Evolutionary conservation across 2,888 invertebrate species (phyloP).

Genomic region (Bursaphelenchus okinawaensis): DNA sequence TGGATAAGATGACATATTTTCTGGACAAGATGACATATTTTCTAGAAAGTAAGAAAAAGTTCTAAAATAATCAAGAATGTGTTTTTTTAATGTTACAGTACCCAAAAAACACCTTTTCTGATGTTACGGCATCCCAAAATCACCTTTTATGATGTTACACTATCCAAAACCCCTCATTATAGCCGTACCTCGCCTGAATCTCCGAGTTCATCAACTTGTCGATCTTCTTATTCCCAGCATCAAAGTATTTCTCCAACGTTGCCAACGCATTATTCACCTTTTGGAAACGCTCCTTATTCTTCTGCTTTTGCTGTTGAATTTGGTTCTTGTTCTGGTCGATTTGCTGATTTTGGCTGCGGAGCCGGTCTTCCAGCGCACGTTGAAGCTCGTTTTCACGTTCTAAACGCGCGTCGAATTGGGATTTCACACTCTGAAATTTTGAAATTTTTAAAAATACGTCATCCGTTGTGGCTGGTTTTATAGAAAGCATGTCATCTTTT

Average conservation of each 20-base stretch:
- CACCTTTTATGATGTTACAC: not conserved
- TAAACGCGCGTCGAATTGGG: slow-evolving; percentile 34
- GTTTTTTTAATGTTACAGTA: too few relatives aligned
- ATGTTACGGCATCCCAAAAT: too few relatives aligned
- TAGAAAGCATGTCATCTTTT: slow-evolving; percentile 1
- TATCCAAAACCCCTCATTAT: not conserved
- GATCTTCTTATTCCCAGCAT: slow-evolving; percentile 52
- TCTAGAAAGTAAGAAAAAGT: too few relatives aligned
- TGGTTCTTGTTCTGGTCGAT: slow-evolving; percentile 19
- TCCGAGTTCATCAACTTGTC: slow-evolving; percentile 46
- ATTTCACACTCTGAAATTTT: slow-evolving; percentile 38
- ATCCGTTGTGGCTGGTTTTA: not conserved
- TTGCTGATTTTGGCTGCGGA: slow-evolving; percentile 25
- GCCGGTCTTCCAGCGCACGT: slow-evolving; percentile 31
- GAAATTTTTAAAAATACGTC: not conserved
- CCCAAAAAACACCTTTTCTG: too few relatives aligned
- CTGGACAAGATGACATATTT: too few relatives aligned
- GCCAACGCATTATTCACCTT: slow-evolving; percentile 55
- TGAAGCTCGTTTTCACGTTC: slow-evolving; percentile 41
- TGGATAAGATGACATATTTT: too few relatives aligned
- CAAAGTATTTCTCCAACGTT: slow-evolving; percentile 50
- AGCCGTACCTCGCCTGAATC: slow-evolving; percentile 35
- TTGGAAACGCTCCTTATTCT: slow-evolving; percentile 50
- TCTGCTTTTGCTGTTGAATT: slow-evolving; percentile 38
- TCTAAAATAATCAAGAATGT: too few relatives aligned